These are phyloP conservation scores for Amblyopsis rosae DNA, from an alignment of 2,113 vertebrate genomes.

Conservation along the genomic window DNA sequence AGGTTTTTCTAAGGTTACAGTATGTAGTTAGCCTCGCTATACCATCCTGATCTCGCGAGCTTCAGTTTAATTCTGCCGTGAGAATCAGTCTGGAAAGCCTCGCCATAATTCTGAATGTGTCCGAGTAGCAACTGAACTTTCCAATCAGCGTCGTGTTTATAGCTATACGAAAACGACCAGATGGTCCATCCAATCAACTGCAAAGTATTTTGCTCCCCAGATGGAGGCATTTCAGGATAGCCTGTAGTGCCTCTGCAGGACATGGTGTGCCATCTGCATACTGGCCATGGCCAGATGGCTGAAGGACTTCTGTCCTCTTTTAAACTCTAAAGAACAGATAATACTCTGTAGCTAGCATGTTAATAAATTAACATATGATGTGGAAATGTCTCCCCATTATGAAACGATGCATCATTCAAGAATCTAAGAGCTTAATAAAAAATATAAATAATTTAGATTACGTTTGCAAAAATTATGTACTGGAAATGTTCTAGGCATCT, in stretches of 20 bases:
- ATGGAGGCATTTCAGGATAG: no score
- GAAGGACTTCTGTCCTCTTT: constrained; percentile 53
- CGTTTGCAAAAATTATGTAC: neutral
- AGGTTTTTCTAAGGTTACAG: constrained; percentile 33
- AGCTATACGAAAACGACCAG: no score
- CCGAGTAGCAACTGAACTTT: no score
- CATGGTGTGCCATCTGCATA: constrained; percentile 63
- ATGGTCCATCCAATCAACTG: no score
- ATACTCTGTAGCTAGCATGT: constrained; percentile 13
- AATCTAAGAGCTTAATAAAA: neutral
- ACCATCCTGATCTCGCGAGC: no score
- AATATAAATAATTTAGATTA: neutral
- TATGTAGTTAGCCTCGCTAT: neutral
- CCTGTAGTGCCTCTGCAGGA: constrained; percentile 50
- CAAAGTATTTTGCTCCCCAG: no score
- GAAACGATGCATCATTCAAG: neutral
- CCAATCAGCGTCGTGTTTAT: no score
- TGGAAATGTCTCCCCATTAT: neutral
- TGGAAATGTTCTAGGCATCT: neutral
- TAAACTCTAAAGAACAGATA: constrained; percentile 49
- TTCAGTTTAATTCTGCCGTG: no score
- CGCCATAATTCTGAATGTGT: no score
- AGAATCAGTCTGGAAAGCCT: no score
- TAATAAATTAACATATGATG: constrained; percentile 9
- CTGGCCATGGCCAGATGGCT: constrained; percentile 62